These are phyloP conservation scores for Globicephala melas DNA, from an alignment of 2,113 vertebrate species.

Conservation along the genomic window DNA sequence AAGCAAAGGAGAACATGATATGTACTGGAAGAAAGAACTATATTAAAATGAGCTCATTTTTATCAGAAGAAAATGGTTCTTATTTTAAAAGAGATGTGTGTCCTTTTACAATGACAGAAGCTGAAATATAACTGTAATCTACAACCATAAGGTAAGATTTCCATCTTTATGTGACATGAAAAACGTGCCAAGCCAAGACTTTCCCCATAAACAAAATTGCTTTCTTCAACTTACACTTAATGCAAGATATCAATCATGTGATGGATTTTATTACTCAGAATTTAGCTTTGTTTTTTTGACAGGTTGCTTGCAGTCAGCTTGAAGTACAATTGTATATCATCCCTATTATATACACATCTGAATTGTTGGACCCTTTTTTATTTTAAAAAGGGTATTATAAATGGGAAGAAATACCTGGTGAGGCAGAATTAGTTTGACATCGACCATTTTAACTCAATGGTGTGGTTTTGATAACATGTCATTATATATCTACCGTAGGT, in stretches of 20 bases:
- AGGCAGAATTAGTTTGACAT: slow-evolving; percentile 45
- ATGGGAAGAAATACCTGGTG: slow-evolving; percentile 69
- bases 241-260: slow-evolving; percentile 84
- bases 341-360: slow-evolving; percentile 74
- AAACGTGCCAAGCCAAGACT: slow-evolving; percentile 80
- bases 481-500: slow-evolving; percentile 57
- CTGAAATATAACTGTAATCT: slow-evolving; percentile 79
- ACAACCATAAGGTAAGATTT: slow-evolving; percentile 82
- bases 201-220: slow-evolving; percentile 85
- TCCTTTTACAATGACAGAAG: slow-evolving; percentile 74
- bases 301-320: slow-evolving; percentile 76
- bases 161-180: slow-evolving; percentile 84
- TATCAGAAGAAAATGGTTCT: slow-evolving; percentile 67
- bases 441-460: slow-evolving; percentile 50
- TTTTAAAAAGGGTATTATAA: slow-evolving; percentile 76
- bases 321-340: slow-evolving; percentile 78
- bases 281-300: slow-evolving; percentile 84
- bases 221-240: slow-evolving; percentile 81
- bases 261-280: slow-evolving; percentile 81
- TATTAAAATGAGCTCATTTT: slow-evolving; percentile 14
- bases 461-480: slow-evolving; percentile 11
- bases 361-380: slow-evolving; percentile 65
- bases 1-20: not conserved
- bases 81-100: slow-evolving; percentile 54
- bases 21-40: not conserved